Evolutionary conservation across 2,113 vertebrate species (phyloP), one percentile per base, ranked within the genome.

Genomic region (Phaetusa simplex): DNA sequence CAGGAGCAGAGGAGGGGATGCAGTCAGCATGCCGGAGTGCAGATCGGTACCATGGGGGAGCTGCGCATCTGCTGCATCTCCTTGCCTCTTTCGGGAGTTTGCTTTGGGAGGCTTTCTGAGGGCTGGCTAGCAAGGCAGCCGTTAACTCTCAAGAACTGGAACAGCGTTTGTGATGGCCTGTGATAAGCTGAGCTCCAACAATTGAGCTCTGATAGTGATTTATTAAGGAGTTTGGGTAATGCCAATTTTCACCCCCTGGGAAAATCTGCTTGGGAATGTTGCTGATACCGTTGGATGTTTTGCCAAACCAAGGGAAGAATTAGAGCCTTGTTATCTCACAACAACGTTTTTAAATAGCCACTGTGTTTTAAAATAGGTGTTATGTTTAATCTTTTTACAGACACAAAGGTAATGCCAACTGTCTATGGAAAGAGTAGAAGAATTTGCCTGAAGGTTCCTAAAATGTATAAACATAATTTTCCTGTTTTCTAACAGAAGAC

Each of bases 11-110:
- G n/a, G 42, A 61, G 27, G 14, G 59, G 20, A 11, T 40, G 10
- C 4, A 12, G 10, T 11, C 14, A 1, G n/a, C 0, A 0, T 61
- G 18, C 22, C 1, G 2, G 10, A 55, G 18, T 64, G 40, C 67
- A 5, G 24, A 22, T 69, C 8, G 42, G 34, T 64, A 12, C 12
- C 8, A 0, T 9, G 16, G 27, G 21, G 50, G 27, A 45, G 14
- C 42, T 2, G 1, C 34, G 22, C 4, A 22, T 50, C 67, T 77
- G 47, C 49, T 52, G 30, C 24, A 32, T 80, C 34, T 86, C 29
- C 29, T 82, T 66, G 8, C 26, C 6, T 9, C 53, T 93, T 90
- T 10, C 0, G 3, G 27, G 27, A 56, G 14, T 66, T 64, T 59
- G 9, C 12, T 11, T 11, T 87, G 34, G 27, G 21, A 43, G 23